These are phyloP conservation scores for Torymus aiolomorphi DNA, from an alignment of 2,888 invertebrate genomes.

Conservation along the genomic window DNA sequence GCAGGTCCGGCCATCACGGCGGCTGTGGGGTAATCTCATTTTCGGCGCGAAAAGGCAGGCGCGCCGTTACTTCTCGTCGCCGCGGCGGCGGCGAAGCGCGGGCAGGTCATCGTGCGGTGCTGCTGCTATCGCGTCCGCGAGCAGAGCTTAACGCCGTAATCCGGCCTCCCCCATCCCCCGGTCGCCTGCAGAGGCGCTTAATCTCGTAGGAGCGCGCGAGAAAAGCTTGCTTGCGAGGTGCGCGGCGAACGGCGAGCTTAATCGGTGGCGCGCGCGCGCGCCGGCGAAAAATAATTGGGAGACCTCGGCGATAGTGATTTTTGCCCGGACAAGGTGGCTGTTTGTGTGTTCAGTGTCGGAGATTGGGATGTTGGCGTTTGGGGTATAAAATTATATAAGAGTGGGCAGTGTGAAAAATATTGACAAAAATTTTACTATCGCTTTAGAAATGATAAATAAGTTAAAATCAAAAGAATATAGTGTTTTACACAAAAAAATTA, in stretches of 20 bases:
- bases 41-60: slow-evolving; percentile 10
- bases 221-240: background rate
- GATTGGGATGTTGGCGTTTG: too few species aligned
- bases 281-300: too few species aligned
- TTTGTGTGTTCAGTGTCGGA: too few species aligned
- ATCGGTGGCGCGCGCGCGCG: background rate
- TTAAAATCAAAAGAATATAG: too few species aligned
- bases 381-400: too few species aligned
- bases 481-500: too few species aligned
- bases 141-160: slow-evolving; percentile 31
- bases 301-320: too few species aligned
- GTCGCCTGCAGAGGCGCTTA: slow-evolving; percentile 1
- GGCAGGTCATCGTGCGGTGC: slow-evolving; percentile 2
- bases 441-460: too few species aligned
- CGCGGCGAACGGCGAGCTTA: background rate
- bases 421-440: too few species aligned
- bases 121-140: background rate
- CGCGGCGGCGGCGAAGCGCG: background rate
- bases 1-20: slow-evolving; percentile 4
- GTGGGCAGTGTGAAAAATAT: too few species aligned
- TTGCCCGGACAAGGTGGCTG: too few species aligned
- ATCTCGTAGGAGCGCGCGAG: background rate
- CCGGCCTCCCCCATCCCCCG: background rate
- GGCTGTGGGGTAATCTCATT: slow-evolving; percentile 25
- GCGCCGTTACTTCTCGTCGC: slow-evolving; percentile 22